These are phyloP conservation scores for Cepaea hortensis DNA, from an alignment of 2,888 invertebrate species.

Conservation along the genomic window DNA sequence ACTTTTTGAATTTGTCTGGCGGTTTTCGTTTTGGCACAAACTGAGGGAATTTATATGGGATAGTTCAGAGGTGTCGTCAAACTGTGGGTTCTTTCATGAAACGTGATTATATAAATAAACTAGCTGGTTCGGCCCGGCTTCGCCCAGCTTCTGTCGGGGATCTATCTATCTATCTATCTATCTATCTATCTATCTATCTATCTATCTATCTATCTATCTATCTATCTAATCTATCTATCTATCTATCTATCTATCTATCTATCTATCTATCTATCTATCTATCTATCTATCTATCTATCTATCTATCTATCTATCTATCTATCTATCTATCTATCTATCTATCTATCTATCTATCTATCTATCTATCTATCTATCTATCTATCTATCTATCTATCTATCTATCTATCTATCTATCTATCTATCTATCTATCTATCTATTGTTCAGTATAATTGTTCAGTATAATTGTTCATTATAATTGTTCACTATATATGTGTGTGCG, in stretches of 20 bases:
- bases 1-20: too few species aligned
- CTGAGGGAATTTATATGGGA: too few species aligned
- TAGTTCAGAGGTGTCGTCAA: too few species aligned
- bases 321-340: neutral
- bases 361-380: constrained; percentile 19
- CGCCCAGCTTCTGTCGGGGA: neutral
- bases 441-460: too few species aligned
- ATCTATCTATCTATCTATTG: neutral
- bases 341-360: constrained; percentile 19
- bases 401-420: constrained; percentile 19
- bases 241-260: constrained; percentile 19
- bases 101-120: too few species aligned
- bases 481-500: too few species aligned
- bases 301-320: constrained; percentile 1
- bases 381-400: constrained; percentile 16
- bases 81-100: too few species aligned
- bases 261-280: constrained; percentile 19
- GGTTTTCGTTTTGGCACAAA: too few species aligned
- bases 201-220: constrained; percentile 4
- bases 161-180: constrained; percentile 7
- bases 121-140: too few species aligned
- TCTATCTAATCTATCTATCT: constrained; percentile 16
- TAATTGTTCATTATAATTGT: too few species aligned
- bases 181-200: constrained; percentile 7
- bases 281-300: constrained; percentile 16